Conservation (phyloP, 2,113 vertebrate species). For the Callionymus lyra region DNA sequence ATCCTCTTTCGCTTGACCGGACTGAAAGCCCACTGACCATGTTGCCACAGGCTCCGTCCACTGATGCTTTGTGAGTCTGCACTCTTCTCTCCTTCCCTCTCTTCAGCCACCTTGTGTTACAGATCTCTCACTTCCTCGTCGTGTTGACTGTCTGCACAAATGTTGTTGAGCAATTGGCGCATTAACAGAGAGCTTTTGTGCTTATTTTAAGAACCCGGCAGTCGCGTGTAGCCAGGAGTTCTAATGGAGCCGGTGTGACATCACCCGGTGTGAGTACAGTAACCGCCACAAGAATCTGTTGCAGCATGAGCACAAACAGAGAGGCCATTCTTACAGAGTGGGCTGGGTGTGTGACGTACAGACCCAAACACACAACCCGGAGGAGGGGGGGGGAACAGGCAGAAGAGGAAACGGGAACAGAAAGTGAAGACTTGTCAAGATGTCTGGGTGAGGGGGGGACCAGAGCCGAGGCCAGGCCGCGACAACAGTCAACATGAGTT, state of each 20-base stretch:
- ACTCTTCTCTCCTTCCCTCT: not conserved
- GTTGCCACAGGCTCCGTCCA: constrained; percentile 22
- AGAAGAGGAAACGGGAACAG: constrained; percentile 57
- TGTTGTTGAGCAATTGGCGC: constrained; percentile 3
- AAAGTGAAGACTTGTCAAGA: constrained; percentile 59
- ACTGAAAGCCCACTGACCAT: constrained; percentile 32
- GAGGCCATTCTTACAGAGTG: constrained; percentile 63
- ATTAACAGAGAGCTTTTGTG: not conserved
- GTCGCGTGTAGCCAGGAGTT: not conserved
- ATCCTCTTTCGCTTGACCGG: constrained; percentile 42
- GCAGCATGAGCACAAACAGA: constrained; percentile 51
- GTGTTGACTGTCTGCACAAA: not conserved
- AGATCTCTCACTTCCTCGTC: constrained; percentile 19
- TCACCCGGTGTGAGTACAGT: constrained; percentile 27
- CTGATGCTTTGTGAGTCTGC: not conserved
- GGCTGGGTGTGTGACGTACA: constrained; percentile 51
- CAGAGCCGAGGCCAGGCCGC: constrained; percentile 31
- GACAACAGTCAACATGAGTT: too few relatives aligned
- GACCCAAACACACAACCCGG: constrained; percentile 24
- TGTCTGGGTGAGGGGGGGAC: constrained; percentile 40
- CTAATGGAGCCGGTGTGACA: not conserved
- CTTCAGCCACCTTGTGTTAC: not conserved
- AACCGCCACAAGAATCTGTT: constrained; percentile 48
- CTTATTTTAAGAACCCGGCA: too few relatives aligned
- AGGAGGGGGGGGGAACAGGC: constrained; percentile 23